Evolutionary conservation across 2,888 invertebrate species (phyloP).

Genomic region (Heliconius aoede): DNA sequence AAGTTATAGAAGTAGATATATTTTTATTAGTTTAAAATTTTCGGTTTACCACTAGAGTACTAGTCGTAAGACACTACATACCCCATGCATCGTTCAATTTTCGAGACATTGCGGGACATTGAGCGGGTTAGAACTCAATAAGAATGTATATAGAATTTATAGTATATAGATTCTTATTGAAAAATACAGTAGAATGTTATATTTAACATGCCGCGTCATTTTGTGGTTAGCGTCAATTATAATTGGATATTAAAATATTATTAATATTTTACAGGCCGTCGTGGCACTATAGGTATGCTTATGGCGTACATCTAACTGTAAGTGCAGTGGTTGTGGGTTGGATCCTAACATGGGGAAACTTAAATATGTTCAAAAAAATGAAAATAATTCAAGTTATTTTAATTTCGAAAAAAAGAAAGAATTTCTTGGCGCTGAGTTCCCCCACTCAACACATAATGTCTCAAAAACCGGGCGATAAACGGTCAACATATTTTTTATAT

Average conservation of each 20-base stretch:
- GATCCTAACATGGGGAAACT: background rate
- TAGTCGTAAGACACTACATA: background rate
- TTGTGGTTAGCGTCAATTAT: conserved; percentile 1
- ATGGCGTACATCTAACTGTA: background rate
- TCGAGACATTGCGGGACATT: background rate
- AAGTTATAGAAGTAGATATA: too few relatives aligned
- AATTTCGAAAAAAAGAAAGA: too few relatives aligned
- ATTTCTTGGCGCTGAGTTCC: too few relatives aligned
- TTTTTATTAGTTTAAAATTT: background rate
- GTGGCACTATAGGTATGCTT: too few relatives aligned
- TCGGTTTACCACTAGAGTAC: background rate
- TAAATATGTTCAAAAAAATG: too few relatives aligned
- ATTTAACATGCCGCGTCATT: conserved; percentile 6
- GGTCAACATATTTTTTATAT: too few relatives aligned
- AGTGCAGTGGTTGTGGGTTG: background rate
- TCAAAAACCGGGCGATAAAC: too few relatives aligned
- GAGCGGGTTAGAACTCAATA: too few relatives aligned
- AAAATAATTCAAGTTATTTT: too few relatives aligned
- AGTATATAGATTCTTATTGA: background rate
- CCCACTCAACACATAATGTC: background rate
- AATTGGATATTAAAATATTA: background rate
- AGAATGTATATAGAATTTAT: too few relatives aligned
- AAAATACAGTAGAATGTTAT: background rate
- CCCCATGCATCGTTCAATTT: background rate
- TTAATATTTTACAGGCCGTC: background rate